phyloP scores from a whole-genome alignment of 2,888 invertebrate genomes.

The Thecocarcelia acutangulata region DNA sequence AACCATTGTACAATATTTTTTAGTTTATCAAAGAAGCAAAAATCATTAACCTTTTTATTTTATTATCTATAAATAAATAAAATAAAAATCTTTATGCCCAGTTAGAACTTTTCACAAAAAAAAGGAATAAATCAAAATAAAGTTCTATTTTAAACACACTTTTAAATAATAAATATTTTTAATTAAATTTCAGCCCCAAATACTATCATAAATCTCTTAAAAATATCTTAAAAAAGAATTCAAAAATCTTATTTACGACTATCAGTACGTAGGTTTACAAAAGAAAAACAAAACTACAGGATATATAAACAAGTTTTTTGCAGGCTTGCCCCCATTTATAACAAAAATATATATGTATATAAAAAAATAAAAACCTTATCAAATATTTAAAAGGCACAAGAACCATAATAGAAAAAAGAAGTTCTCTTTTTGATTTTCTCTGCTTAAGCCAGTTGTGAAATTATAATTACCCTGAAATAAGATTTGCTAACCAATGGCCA shows the following conservation, averaged over 20 bases:
- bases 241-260: too few relatives aligned
- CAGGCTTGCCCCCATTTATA: constrained; percentile 4
- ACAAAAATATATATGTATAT: too few relatives aligned
- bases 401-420: background rate
- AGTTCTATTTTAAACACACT: background rate
- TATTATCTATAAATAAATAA: too few relatives aligned
- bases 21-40: too few relatives aligned
- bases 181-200: background rate
- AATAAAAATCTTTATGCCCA: too few relatives aligned
- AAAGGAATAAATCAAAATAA: too few relatives aligned
- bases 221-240: background rate
- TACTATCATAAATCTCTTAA: background rate
- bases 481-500: constrained; percentile 53
- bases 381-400: constrained; percentile 28
- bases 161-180: constrained; percentile 4
- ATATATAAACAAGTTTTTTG: background rate
- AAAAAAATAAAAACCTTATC: background rate
- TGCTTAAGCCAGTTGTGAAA: constrained; percentile 23
- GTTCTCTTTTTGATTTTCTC: background rate
- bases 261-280: too few relatives aligned
- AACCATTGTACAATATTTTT: too few relatives aligned
- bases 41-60: too few relatives aligned
- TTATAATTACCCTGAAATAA: constrained; percentile 59
- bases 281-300: background rate
- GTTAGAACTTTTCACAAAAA: too few relatives aligned